Evolutionary conservation across 2,113 vertebrate genomes (phyloP), one percentile per base, ranked within the genome.

Genomic region (Caranx melampygus): DNA sequence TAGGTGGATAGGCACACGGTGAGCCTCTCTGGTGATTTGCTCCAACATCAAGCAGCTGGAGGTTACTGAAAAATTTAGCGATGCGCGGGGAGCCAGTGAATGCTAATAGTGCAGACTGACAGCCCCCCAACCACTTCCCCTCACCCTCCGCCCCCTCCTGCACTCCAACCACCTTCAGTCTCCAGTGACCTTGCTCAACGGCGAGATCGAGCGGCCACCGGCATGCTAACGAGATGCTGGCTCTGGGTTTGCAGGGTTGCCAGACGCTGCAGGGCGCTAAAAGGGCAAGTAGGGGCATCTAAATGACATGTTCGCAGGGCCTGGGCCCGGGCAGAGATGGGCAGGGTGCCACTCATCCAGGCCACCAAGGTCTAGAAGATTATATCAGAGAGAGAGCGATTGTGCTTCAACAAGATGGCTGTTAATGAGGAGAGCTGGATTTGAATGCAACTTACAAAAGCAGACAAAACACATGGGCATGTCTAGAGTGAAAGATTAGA

Each of bases 51-150:
- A 94, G 93, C 94, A 94, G 93, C 93, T 95, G 94, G 93, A 94
- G 94, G 93, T 92, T 94, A 90, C 90, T 95, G 92, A 95, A 95
- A 94, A 94, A 95, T 95, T 94, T 95, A 95, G 89, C 85, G 64
- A 92, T 86, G 87, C 87, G 73, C 75, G 6, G 84, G 90, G 88
- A 92, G 89, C 88, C 67, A 67, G 86, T 91, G 93, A 94, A 93
- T 95, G 91, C 93, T 94, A 95, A 95, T 94, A 89, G 65, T n/a
- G 66, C 68, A 79, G 74, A 65, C 84, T 49, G 70, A 60, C 40
- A 63, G 45, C 35, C 14, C 69, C 26, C 14, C 60, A 4, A 6
- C 64, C 26, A 5, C 34, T 45, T 45, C 49, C 62, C 6, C 6
- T 52, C 42, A 31, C 57, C 16, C 14, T 35, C 37, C 31, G 3